A percentile compares a stretch with the other conserved stretches of the same genome.
Conservation (phyloP, 2,888 invertebrate species). For the Oscheius myriophilus region DNA sequence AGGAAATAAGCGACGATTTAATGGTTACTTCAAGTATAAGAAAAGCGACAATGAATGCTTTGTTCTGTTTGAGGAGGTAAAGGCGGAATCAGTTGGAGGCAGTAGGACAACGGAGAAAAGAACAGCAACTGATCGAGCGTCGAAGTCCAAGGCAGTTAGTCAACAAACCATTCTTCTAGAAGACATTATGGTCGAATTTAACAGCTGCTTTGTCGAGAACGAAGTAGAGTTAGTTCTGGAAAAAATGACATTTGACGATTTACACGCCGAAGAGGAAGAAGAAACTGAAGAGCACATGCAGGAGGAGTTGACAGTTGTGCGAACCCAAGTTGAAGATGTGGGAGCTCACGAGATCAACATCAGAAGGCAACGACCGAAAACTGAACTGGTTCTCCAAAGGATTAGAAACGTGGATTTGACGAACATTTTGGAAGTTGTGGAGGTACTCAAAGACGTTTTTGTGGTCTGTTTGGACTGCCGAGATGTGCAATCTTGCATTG, state of each 20-base stretch:
- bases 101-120: conserved; percentile 10
- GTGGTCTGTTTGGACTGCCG: too few species aligned
- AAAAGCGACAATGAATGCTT: neutral
- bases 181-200: conserved; percentile 13
- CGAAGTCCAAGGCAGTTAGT: conserved; percentile 18
- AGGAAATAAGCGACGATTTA: too few species aligned
- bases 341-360: neutral
- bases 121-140: too few species aligned
- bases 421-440: too few species aligned
- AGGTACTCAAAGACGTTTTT: too few species aligned
- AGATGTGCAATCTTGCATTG: too few species aligned
- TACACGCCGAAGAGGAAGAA: neutral
- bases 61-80: neutral
- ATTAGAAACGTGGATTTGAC: too few species aligned
- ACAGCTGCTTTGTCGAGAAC: neutral
- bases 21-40: conserved; percentile 5
- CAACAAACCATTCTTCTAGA: conserved; percentile 25
- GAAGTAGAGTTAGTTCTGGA: too few species aligned
- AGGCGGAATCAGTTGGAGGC: neutral
- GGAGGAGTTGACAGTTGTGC: conserved; percentile 15
- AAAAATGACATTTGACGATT: too few species aligned
- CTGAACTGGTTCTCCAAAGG: too few species aligned
- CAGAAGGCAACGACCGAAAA: neutral
- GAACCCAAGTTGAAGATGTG: conserved; percentile 13
- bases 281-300: conserved; percentile 19